Evolutionary conservation across 1,140 invertebrate genomes (phyloP), one percentile per base, ranked within the genome.

Genomic region (Trichonephila inaurata): DNA sequence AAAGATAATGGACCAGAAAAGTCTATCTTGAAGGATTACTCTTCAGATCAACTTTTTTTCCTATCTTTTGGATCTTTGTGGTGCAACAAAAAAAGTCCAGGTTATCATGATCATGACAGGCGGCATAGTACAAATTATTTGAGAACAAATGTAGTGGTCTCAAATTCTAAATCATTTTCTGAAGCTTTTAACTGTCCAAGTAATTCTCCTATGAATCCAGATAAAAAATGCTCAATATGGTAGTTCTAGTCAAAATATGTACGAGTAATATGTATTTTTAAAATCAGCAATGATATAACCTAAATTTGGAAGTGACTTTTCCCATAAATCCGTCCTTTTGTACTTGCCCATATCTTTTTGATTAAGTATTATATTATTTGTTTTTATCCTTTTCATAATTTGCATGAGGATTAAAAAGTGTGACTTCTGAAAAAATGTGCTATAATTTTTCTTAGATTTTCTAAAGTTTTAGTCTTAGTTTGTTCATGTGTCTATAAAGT

Each of bases 161-260:
- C 96, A 60, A 97, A 97, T 95, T 97, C 96, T 21, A 93, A 95
- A 28, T 96, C 96, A 33, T 97, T 97, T 95, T 96, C 97, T 0
- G 92, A 95, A 72, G 96, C 96, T 60, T 97, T 96, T 95, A 95
- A 96, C 51, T 97, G 97, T 95, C 95, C 96, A 10, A 86, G 95
- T 14, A 96, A 95, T 24, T 95, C 95, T 12, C 95, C 95, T 21
- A 97, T 97, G 97, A 97, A 97, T 95, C 97, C 97, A 28, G 94
- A 91, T 8, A 95, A 97, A 44, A 97, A 97, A 94, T 97, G 97
- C 95, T 95, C 95, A 77, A 96, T 97, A 16, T 97, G 97, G 97
- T 97, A 95, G 60, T 82, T 77, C 28, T 77, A 77, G 72, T 77
- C 66, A 24, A 21, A 24, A n/a, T 69, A 24, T 24, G 12, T 69